Base-by-base conservation (phyloP, 2,113 vertebrate genomes). In the Ceyx melanurus region DNA sequence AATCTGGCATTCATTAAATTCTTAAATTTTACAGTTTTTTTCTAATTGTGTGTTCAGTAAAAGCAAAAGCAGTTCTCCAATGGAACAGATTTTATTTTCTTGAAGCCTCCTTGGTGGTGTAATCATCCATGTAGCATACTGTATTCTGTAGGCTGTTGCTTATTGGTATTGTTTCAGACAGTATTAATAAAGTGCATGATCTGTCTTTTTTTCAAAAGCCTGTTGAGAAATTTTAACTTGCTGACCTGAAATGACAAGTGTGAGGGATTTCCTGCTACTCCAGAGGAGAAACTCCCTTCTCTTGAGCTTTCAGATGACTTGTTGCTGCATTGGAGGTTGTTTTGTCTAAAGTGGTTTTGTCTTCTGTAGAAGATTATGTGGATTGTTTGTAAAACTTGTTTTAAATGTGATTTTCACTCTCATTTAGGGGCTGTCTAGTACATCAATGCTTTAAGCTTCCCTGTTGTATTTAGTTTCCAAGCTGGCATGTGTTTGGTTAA, bases 371-470 rank as follows among this genome's bases (percentile, higher is more conserved):
- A 72, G 91, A 61, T 80, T 74, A 45, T 92, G 76, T 91, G 89
- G 94, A 65, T 95, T 94, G 94, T 61, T 94, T 86, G 79, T 93
- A 92, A 64, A 74, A 86, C 53, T 79, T 66, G 86, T 97, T 97
- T 71, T 90, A 96, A 97, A 94, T 43, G 45, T 92, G 89, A 82
- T 79, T 94, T 96, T 88, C 53, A 51, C 93, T 98, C 97, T 96
- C 68, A 23, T 92, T 90, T 58, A 93, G 96, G 96, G 97, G 97
- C 96, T 96, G 95, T 95, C 90, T 96, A 93, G 93, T 94, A 96
- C 92, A 87, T 87, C 57, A 76, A 60, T 96, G 72, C 97, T 96
- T 96, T 95, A 96, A 84, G 96, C 97, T 97, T 98, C 97, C 97
- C 96, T 97, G 97, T 94, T 96, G 66, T 72, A 51, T 89, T 94